Base-by-base conservation (phyloP, 2,888 invertebrate species). In the Xylophagus ater region DNA sequence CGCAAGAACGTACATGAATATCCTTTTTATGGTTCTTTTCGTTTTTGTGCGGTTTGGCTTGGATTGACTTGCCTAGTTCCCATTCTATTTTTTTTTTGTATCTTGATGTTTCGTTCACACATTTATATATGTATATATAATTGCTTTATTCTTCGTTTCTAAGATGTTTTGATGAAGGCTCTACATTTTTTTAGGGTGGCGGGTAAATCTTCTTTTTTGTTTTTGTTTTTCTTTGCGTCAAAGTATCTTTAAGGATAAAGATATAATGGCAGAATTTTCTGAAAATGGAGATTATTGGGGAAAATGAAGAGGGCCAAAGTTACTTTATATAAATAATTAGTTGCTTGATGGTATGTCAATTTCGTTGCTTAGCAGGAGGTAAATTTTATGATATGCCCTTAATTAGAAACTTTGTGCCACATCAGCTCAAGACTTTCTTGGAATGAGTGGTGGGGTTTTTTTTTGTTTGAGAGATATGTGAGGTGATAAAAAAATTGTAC, bases 1-100 rank as follows among this genome's bases (percentile, higher is more conserved):
- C 49, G 43, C 39, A 44, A 48, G 49, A 47, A 49, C 49, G 46
- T 47, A 57, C 57, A 57, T 44, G 57, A 56, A 54, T 56, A 55
- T 56, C 57, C 58, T 57, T 58, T 57, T 58, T 57, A 44, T 43
- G 34, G 25, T 37, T 40, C 29, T 40, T 31, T 26, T 33, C 19
- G 24, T 30, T 9, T 15, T 34, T 29, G 29, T n/a, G n/a, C n/a
- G n/a, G 12, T 26, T 26, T 2, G 12, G 26, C 13, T 26, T 26
- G 14, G 13, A 26, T 26, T 26, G 14, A 12, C 26, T 24, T 12
- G 26, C 26, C 26, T n/a, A n/a, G n/a, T n/a, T n/a, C n/a, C n/a
- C n/a, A n/a, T 34, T 33, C 33, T 33, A 20, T n/a, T 13, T 14
- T 24, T 34, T 21, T 25, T 34, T 24, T 34, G 23, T 20, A 13